Evolutionary conservation across 2,797 vertebrate genomes (phyloP).

Genomic region (Smutsia temminckii): DNA sequence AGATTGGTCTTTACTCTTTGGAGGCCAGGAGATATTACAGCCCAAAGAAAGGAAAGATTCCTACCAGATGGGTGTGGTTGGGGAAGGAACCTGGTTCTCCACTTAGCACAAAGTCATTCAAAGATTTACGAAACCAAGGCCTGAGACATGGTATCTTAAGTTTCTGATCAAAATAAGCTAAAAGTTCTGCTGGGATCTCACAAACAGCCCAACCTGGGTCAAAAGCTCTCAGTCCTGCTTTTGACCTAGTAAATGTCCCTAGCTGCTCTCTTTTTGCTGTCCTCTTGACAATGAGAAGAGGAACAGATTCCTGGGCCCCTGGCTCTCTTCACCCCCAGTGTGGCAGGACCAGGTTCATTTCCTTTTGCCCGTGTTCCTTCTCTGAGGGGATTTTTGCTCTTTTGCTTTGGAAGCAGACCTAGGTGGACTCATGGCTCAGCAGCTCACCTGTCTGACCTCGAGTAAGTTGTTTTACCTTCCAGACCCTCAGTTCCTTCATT

Average conservation of each 20-base stretch:
- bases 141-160: background rate
- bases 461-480: background rate
- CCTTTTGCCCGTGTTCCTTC: background rate
- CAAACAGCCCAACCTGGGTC: background rate
- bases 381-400: background rate
- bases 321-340: background rate
- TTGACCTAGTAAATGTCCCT: background rate
- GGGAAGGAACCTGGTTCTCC: background rate
- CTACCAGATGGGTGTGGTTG: accelerated
- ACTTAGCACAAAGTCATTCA: background rate
- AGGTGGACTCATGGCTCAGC: background rate
- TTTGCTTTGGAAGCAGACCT: background rate
- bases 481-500: background rate
- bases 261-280: background rate
- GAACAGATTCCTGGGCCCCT: background rate
- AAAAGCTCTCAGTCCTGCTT: background rate
- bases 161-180: background rate
- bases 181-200: background rate
- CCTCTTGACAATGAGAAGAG: background rate
- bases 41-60: background rate
- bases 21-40: background rate
- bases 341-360: background rate
- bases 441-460: background rate
- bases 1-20: background rate
- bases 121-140: background rate